These are phyloP conservation scores for Columba janthina DNA, from an alignment of 2,113 vertebrate genomes.

Conservation along the genomic window DNA sequence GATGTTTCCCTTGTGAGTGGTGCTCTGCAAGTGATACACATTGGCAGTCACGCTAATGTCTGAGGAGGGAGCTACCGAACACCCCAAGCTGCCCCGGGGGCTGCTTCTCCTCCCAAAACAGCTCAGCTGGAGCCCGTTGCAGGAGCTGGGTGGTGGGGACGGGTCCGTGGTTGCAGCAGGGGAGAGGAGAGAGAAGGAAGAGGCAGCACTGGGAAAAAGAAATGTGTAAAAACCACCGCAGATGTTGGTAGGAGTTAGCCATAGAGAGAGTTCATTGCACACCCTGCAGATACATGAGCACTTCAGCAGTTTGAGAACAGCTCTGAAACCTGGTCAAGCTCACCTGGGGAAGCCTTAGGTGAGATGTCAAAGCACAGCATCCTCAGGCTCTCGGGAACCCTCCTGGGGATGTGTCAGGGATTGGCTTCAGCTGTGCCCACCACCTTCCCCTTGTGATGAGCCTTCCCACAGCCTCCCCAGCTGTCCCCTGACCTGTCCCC, in stretches of 20 bases:
- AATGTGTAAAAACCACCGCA: rapidly evolving
- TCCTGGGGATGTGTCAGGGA: not conserved
- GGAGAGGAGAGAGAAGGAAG: not conserved
- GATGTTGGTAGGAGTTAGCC: not conserved
- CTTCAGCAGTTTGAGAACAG: not conserved
- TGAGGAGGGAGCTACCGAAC: not conserved
- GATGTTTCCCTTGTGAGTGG: not conserved
- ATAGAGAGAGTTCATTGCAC: rapidly evolving
- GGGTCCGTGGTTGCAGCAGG: rapidly evolving
- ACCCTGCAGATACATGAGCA: rapidly evolving
- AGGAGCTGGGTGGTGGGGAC: not conserved
- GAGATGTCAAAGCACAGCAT: not conserved
- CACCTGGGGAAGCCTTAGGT: not conserved
- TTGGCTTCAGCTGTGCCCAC: rapidly evolving
- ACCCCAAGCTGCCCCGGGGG: not conserved
- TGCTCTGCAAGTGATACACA: not conserved
- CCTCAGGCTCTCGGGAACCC: rapidly evolving
- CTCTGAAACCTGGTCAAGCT: not conserved
- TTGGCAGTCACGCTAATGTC: not conserved
- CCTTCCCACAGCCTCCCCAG: not conserved
- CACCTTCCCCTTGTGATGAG: rapidly evolving
- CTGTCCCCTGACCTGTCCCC: not conserved
- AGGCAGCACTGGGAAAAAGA: not conserved
- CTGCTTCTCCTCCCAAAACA: not conserved
- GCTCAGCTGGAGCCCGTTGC: not conserved